Evolutionary conservation across 2,797 vertebrate species (phyloP).

Genomic region (Okamejei kenojei): DNA sequence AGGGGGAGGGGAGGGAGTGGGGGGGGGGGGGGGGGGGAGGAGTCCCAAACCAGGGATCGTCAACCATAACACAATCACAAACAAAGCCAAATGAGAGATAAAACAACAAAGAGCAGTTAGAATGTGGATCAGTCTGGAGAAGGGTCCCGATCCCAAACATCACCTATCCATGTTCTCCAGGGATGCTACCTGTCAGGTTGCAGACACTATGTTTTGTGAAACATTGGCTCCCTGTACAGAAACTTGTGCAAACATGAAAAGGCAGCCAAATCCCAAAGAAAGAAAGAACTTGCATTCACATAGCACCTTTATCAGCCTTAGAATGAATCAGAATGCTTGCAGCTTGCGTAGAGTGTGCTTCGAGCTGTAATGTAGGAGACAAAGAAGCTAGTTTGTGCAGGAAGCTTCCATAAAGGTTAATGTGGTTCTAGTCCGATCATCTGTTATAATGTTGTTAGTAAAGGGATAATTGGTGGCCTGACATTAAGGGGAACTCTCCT

Average conservation of each 20-base stretch:
- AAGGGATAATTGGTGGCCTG: neutral
- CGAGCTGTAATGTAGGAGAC: neutral
- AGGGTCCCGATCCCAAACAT: no score
- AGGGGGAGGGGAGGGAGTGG: no score
- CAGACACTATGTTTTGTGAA: no score
- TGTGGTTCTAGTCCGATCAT: neutral
- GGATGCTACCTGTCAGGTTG: no score
- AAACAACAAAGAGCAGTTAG: neutral
- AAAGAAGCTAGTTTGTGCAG: neutral
- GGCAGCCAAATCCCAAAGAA: no score
- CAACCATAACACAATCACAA: neutral
- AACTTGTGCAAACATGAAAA: no score
- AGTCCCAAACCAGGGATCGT: no score
- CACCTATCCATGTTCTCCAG: no score
- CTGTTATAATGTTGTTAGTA: neutral
- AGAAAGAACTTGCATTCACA: neutral
- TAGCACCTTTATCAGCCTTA: neutral
- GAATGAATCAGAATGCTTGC: no score
- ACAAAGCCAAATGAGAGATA: neutral
- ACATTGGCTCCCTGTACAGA: no score
- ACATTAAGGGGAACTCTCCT: neutral
- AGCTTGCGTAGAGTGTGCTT: neutral
- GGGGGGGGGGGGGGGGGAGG: no score
- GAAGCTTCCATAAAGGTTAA: neutral
- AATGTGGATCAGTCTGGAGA: neutral